phyloP scores from a whole-genome alignment of 2,113 vertebrate species.

The Indicator indicator region DNA sequence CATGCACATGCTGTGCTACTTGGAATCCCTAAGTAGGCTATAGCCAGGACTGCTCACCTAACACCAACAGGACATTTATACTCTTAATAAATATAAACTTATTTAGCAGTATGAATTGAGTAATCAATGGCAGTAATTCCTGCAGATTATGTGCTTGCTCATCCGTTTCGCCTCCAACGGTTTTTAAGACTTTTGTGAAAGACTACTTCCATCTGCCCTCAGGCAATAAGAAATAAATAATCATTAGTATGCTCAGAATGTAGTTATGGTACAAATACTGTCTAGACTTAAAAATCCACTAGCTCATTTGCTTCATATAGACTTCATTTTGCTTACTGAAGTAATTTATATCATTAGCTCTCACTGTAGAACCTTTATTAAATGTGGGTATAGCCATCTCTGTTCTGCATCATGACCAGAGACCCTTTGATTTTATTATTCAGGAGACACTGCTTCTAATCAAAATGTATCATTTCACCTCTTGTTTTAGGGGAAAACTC shows the following conservation, averaged over 20 bases:
- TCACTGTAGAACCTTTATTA: background rate
- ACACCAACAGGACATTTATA: background rate
- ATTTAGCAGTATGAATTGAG: background rate
- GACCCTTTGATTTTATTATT: background rate
- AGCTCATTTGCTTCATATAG: conserved; percentile 21
- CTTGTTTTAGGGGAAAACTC: background rate
- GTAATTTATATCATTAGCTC: background rate
- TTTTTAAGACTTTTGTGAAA: background rate
- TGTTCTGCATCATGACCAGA: background rate
- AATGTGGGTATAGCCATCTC: background rate
- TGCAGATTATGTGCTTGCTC: background rate
- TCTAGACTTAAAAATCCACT: conserved; percentile 22
- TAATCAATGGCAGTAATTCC: conserved; percentile 24
- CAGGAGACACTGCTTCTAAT: background rate
- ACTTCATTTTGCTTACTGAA: background rate
- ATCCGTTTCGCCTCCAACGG: background rate
- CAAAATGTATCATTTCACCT: background rate
- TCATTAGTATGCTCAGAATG: conserved; percentile 17
- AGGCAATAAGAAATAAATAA: conserved; percentile 30
- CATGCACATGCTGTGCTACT: background rate
- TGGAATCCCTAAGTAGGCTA: background rate
- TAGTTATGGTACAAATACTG: conserved; percentile 26
- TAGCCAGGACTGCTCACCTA: background rate
- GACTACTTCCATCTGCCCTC: conserved; percentile 13
- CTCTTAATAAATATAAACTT: background rate